These are phyloP conservation scores for Cryptus armator DNA, from an alignment of 2,888 invertebrate species.

Conservation along the genomic window DNA sequence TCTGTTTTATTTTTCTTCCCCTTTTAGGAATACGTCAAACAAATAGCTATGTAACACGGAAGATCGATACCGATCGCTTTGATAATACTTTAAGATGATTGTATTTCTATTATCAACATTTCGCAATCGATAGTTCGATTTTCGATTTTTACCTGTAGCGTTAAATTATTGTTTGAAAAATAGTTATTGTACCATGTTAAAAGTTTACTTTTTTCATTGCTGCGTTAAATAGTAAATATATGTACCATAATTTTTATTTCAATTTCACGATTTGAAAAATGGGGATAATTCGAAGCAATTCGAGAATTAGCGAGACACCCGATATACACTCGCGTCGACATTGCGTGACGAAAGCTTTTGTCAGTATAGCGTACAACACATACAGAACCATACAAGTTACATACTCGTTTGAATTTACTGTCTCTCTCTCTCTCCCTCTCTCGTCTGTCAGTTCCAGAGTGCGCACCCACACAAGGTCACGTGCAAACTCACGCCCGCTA, in stretches of 20 bases:
- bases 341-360: constrained; percentile 62
- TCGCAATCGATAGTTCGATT: too few species aligned
- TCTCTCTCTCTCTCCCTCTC: constrained; percentile 26
- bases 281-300: neutral
- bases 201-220: neutral
- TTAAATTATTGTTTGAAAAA: too few species aligned
- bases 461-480: constrained; percentile 62
- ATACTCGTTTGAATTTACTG: constrained; percentile 33
- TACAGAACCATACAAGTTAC: constrained; percentile 43
- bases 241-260: neutral
- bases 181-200: too few species aligned
- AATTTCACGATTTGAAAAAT: neutral
- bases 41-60: constrained; percentile 14
- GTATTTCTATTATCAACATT: too few species aligned
- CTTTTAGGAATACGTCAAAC: neutral
- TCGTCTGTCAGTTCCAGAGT: constrained; percentile 49
- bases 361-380: constrained; percentile 42
- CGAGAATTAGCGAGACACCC: constrained; percentile 32
- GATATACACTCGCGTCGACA: constrained; percentile 31
- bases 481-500: constrained; percentile 60
- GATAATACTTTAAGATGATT: neutral
- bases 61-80: constrained; percentile 20
- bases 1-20: neutral
- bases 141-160: too few species aligned
- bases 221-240: neutral